Conservation (phyloP, 2,113 vertebrate species). For the Aptenodytes forsteri region DNA sequence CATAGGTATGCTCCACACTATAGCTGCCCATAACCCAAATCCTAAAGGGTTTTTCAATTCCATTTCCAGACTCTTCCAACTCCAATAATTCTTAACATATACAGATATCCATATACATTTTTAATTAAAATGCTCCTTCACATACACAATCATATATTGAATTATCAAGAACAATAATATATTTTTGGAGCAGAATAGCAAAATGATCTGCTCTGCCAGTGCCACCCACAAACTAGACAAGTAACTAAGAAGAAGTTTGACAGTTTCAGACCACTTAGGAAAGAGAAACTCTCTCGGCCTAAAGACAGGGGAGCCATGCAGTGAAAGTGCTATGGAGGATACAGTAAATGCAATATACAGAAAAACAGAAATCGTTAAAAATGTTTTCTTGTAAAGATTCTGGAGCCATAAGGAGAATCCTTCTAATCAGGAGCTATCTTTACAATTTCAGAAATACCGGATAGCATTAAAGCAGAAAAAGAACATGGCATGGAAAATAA, state of each 20-base stretch:
- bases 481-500: neutral
- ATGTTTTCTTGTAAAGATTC: neutral
- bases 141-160: slow-evolving; percentile 49
- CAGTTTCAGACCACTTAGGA: neutral
- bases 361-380: neutral
- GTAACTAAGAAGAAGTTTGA: neutral
- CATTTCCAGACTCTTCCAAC: neutral
- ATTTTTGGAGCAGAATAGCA: slow-evolving; percentile 16
- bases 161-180: slow-evolving; percentile 34
- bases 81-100: neutral
- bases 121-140: slow-evolving; percentile 55
- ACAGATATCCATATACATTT: slow-evolving; percentile 16
- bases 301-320: neutral
- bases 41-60: neutral
- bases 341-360: neutral
- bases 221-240: slow-evolving; percentile 43
- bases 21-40: neutral
- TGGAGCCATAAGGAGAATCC: neutral
- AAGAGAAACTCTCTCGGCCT: neutral
- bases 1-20: neutral
- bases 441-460: neutral
- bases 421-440: neutral
- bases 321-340: neutral
- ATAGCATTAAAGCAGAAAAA: neutral
- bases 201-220: slow-evolving; percentile 23